These are phyloP conservation scores for Grantiella picta DNA, from an alignment of 2,113 vertebrate genomes.

Conservation along the genomic window DNA sequence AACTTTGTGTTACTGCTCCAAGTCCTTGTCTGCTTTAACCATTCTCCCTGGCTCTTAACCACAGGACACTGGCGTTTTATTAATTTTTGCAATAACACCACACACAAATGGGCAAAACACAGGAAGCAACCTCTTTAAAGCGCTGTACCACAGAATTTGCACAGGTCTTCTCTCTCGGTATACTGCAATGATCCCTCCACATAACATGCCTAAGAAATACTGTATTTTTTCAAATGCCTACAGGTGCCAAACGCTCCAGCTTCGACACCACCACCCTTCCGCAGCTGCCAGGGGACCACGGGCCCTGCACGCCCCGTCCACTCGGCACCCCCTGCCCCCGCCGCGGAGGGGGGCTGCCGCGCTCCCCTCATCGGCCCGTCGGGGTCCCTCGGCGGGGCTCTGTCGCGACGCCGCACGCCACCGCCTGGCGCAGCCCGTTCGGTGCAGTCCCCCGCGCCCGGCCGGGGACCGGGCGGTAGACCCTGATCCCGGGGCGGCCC, in stretches of 20 bases:
- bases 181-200: background rate
- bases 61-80: background rate
- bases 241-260: background rate
- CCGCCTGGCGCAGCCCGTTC: conserved; percentile 74
- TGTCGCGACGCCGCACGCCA: conserved; percentile 74
- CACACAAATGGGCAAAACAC: background rate
- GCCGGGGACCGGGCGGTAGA: background rate
- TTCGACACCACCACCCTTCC: accelerated
- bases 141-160: background rate
- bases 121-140: background rate
- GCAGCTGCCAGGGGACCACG: too few species aligned
- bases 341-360: background rate
- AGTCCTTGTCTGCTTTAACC: background rate
- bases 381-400: background rate
- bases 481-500: background rate
- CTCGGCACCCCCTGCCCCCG: background rate
- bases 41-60: background rate
- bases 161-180: background rate
- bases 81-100: background rate
- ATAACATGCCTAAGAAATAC: accelerated
- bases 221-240: accelerated
- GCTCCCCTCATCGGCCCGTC: background rate
- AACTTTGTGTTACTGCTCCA: background rate
- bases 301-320: accelerated
- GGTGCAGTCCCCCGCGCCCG: conserved; percentile 26